A percentile compares a stretch with the other conserved stretches of the same genome.
Conservation (phyloP, 2,888 invertebrate genomes). For the Plagodis pulveraria region DNA sequence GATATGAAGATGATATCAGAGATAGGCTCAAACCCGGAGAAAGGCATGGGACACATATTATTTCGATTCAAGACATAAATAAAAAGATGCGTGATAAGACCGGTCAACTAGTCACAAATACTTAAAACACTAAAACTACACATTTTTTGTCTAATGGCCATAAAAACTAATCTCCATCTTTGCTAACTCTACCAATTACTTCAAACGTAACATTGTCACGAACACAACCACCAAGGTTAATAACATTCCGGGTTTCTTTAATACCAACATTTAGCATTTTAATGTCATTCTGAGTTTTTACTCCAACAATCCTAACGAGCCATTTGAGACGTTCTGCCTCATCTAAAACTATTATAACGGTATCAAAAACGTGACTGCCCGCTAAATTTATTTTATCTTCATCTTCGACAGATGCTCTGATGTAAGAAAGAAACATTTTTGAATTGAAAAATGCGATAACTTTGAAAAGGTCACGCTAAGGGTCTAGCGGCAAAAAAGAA, state of each 20-base stretch:
- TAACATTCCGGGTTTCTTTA: slow-evolving; percentile 23
- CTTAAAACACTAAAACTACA: too few relatives aligned
- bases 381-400: slow-evolving; percentile 48
- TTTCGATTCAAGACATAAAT: too few relatives aligned
- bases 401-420: slow-evolving; percentile 36
- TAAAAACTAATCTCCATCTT: slow-evolving; percentile 9
- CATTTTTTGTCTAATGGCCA: slow-evolving; percentile 4
- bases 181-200: slow-evolving; percentile 5
- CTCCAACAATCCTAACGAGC: slow-evolving; percentile 11
- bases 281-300: slow-evolving; percentile 7
- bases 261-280: slow-evolving; percentile 19
- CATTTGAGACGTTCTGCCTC: slow-evolving; percentile 12
- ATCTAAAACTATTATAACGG: slow-evolving; percentile 52
- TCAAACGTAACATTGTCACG: slow-evolving; percentile 25
- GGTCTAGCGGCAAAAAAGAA: slow-evolving; percentile 49
- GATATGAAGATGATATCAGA: too few relatives aligned
- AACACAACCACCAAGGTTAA: slow-evolving; percentile 23
- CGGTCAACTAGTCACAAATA: too few relatives aligned
- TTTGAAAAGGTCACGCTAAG: slow-evolving; percentile 43
- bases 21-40: too few relatives aligned
- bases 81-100: too few relatives aligned
- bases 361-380: slow-evolving; percentile 52
- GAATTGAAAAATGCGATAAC: slow-evolving; percentile 23
- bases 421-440: slow-evolving; percentile 27
- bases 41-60: too few relatives aligned